Percentiles rank a stretch among this genome's conserved stretches.
Evolutionary conservation across 1,140 invertebrate genomes (phyloP).

Genomic region (Hypothenemus hampei): DNA sequence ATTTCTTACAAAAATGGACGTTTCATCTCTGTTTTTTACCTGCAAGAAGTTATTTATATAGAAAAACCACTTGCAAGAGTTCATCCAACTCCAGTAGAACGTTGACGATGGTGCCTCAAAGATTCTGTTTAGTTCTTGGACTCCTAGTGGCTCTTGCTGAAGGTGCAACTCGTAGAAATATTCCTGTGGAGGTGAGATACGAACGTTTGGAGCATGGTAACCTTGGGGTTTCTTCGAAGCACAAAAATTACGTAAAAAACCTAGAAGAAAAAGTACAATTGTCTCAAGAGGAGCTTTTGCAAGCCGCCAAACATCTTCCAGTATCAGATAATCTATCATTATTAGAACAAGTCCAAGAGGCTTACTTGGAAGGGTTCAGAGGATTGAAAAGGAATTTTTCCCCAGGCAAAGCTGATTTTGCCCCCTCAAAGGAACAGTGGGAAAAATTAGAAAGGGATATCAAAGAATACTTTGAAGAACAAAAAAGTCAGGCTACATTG

Average conservation of each 20-base stretch:
- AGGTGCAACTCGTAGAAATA: no score
- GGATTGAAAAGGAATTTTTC: slow-evolving; percentile 27
- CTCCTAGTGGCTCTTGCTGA: no score
- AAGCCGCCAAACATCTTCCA: slow-evolving; percentile 29
- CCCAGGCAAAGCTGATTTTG: slow-evolving; percentile 8
- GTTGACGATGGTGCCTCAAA: no score
- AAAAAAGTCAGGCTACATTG: slow-evolving; percentile 12
- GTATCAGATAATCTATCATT: neutral
- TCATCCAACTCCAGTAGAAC: no score
- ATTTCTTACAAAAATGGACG: no score
- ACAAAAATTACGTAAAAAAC: slow-evolving; percentile 29
- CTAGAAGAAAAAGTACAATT: slow-evolving; percentile 38
- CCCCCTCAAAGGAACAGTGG: slow-evolving; percentile 30
- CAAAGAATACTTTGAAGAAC: slow-evolving; percentile 12
- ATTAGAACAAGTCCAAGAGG: slow-evolving; percentile 19
- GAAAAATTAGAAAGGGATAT: slow-evolving; percentile 28
- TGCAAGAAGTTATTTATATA: no score
- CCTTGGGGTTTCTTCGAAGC: slow-evolving; percentile 3
- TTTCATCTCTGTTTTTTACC: no score
- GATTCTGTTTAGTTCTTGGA: no score
- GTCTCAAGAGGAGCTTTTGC: slow-evolving; percentile 31
- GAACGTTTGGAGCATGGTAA: slow-evolving; percentile 31
- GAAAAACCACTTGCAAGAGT: no score
- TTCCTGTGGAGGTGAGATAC: slow-evolving; percentile 43
- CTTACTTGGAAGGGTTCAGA: slow-evolving; percentile 25